Conservation (phyloP, 2,888 invertebrate genomes). For the Nephrotoma flavescens region DNA sequence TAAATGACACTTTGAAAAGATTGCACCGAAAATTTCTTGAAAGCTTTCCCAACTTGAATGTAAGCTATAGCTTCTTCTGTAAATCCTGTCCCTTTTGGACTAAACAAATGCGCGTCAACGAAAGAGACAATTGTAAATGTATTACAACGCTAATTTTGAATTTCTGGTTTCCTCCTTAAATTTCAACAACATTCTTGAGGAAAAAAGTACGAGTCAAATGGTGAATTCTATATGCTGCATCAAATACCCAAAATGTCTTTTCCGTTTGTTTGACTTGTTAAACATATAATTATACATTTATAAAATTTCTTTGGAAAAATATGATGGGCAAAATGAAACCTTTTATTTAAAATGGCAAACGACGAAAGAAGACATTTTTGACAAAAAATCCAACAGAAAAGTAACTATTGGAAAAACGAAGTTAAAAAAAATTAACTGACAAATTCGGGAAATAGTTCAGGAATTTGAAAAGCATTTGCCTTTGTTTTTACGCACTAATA, state of each 20-base stretch:
- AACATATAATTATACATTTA: too few relatives aligned
- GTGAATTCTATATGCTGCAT: too few relatives aligned
- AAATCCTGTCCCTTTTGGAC: too few relatives aligned
- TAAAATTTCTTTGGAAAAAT: neutral
- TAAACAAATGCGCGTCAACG: neutral
- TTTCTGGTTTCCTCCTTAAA: neutral
- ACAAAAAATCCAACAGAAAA: neutral
- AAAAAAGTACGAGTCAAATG: too few relatives aligned
- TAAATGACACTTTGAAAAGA: neutral
- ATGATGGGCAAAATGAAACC: neutral
- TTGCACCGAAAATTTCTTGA: neutral
- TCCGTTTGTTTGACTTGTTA: too few relatives aligned
- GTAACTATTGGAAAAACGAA: too few relatives aligned
- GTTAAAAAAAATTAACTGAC: neutral
- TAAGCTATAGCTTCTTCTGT: too few relatives aligned
- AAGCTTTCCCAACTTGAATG: neutral
- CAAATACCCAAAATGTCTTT: too few relatives aligned
- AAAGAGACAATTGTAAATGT: neutral
- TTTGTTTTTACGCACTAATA: neutral
- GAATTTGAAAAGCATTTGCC: neutral
- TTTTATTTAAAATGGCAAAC: neutral
- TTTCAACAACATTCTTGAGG: too few relatives aligned
- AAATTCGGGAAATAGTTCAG: neutral
- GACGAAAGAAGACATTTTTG: neutral
- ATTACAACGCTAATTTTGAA: neutral